Conservation (phyloP, 2,888 invertebrate species). For the Tenthredo amoena region DNA sequence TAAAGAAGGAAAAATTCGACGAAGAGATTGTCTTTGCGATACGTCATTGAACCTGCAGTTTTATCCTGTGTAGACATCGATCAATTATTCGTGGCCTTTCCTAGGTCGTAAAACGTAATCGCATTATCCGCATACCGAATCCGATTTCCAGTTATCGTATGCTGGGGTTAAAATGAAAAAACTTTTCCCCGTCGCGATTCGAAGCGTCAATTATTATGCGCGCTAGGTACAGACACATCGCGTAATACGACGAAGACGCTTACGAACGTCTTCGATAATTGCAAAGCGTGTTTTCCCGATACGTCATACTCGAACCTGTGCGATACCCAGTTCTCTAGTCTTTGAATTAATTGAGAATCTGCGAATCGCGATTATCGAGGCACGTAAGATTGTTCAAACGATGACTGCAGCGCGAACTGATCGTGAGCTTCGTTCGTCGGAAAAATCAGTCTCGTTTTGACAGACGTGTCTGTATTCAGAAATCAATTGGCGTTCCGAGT, state of each 20-base stretch:
- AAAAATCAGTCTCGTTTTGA: neutral
- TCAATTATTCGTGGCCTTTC: slow-evolving; percentile 4
- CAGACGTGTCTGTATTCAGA: neutral
- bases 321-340: neutral
- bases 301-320: slow-evolving; percentile 1
- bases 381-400: neutral
- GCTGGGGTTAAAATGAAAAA: neutral
- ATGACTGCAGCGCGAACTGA: neutral
- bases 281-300: neutral
- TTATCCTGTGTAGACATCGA: neutral
- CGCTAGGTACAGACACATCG: neutral
- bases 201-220: neutral
- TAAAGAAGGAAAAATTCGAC: neutral
- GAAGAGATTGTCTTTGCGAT: neutral
- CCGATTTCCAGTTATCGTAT: neutral
- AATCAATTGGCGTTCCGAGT: slow-evolving; percentile 7
- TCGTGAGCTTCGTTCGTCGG: neutral
- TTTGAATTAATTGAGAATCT: neutral
- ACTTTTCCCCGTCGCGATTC: neutral
- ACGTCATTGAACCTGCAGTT: neutral
- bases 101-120: neutral
- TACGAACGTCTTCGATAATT: neutral
- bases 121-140: neutral
- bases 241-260: neutral
- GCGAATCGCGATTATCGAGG: neutral